Base-by-base conservation (phyloP, 2,888 invertebrate species). In the Nipponacmea schrenckii region DNA sequence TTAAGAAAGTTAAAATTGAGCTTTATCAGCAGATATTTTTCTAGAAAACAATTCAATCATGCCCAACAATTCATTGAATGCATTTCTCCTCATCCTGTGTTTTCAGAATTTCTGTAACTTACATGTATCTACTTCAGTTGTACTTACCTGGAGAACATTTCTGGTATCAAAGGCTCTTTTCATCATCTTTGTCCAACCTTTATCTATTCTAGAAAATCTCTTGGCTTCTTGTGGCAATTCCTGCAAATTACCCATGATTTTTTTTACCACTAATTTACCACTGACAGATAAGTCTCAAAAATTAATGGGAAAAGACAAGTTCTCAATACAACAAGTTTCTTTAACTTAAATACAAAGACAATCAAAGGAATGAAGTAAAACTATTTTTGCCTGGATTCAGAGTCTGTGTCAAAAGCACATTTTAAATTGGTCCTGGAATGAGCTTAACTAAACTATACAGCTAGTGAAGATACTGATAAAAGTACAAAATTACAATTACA, bases 121-220 rank as follows among this genome's bases (percentile, higher is more conserved):
- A 46, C 46, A n/a, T 46, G 46, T 46, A 46, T 46, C 46, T 17
- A 46, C n/a, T n/a, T n/a, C n/a, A n/a, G n/a, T 39, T 10, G 10
- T 1, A 39, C 39, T 63, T 76, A 88, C 88, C 86, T 88, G 88
- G 20, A 89, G 77, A 14, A 89, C 88, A 81, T 88, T 89, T 70
- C 87, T 83, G 24, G 87, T 88, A 72, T 89, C 89, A 79, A 84
- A 88, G 5, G 88, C 88, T 79, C 86, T 83, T 75, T 87, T 88
- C 88, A 89, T 89, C 84, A 87, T 87, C 74, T 87, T 88, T 5
- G 87, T 86, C 88, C 88, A 89, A 24, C 85, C 86, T 70, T 88
- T 88, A 78, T 89, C 88, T 48, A 87, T 86, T 68, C 86, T 74
- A 17, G 83, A 80, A 82, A 88, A 89, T 74, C 86, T 80, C 77